Conservation (phyloP, 2,888 invertebrate genomes). For the Heteromurus nitidus region DNA sequence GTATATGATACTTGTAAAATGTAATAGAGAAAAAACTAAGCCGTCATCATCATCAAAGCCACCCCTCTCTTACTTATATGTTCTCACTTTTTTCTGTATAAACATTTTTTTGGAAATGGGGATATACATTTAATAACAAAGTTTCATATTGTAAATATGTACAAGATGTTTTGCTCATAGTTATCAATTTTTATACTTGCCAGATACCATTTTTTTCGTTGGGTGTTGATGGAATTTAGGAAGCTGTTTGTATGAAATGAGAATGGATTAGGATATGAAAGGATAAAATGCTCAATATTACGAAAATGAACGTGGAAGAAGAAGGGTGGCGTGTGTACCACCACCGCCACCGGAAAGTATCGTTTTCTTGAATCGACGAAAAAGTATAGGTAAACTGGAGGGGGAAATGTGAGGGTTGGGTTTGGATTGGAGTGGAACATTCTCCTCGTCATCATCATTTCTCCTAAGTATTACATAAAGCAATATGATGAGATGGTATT, state of each 20-base stretch:
- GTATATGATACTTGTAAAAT: constrained; percentile 47
- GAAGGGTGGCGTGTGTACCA: too few relatives aligned
- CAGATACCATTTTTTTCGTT: constrained; percentile 26
- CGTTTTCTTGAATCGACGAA: too few relatives aligned
- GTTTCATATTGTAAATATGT: too few relatives aligned
- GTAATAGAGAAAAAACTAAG: constrained; percentile 48
- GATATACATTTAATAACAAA: too few relatives aligned
- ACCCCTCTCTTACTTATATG: constrained; percentile 8
- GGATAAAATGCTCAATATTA: constrained; percentile 3
- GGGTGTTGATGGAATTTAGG: constrained; percentile 57
- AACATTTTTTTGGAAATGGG: not conserved
- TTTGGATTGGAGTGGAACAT: too few relatives aligned
- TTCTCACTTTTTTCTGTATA: not conserved
- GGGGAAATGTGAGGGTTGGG: not conserved
- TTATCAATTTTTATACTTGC: constrained; percentile 58
- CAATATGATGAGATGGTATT: too few relatives aligned
- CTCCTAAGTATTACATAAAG: too few relatives aligned
- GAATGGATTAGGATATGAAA: constrained; percentile 45
- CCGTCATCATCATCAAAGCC: constrained; percentile 37
- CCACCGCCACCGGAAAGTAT: too few relatives aligned
- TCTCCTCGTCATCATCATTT: too few relatives aligned
- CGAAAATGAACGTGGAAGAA: too few relatives aligned
- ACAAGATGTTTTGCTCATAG: constrained; percentile 4
- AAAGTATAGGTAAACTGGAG: too few relatives aligned
- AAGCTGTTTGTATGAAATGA: constrained; percentile 28